A percentile compares a stretch with the other conserved stretches of the same genome.
Conservation (phyloP, 2,888 invertebrate genomes). For the Encarsia formosa region DNA sequence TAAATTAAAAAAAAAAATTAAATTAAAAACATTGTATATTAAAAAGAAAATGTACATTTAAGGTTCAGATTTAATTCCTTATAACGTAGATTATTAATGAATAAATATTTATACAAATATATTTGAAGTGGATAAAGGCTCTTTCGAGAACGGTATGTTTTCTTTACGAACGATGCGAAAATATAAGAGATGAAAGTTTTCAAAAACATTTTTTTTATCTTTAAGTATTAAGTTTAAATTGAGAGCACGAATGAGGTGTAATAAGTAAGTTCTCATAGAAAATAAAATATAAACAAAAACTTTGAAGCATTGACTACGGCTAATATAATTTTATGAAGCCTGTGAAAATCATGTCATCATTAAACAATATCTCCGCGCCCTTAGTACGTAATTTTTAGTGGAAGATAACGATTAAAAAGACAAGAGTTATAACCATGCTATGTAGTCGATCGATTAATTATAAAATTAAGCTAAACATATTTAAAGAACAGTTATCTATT, state of each 20-base stretch:
- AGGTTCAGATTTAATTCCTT: slow-evolving; percentile 25
- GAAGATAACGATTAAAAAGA: slow-evolving; percentile 5
- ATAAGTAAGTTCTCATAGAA: no score
- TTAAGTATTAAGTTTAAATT: slow-evolving; percentile 20
- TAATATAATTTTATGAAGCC: no score
- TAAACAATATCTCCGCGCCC: slow-evolving; percentile 15
- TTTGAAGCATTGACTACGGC: no score
- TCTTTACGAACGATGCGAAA: slow-evolving; percentile 18
- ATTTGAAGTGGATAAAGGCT: slow-evolving; percentile 15
- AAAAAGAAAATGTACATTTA: slow-evolving; percentile 26
- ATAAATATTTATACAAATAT: slow-evolving; percentile 9
- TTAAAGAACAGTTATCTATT: slow-evolving; percentile 21
- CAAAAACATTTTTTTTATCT: slow-evolving; percentile 20
- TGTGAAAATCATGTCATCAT: slow-evolving; percentile 19
- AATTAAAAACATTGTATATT: slow-evolving; percentile 24
- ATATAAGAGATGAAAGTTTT: slow-evolving; percentile 16
- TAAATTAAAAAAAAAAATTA: no score
- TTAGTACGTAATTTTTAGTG: slow-evolving; percentile 21
- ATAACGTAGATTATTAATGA: slow-evolving; percentile 22
- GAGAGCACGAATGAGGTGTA: slow-evolving; percentile 22
- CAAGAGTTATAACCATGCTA: slow-evolving; percentile 11
- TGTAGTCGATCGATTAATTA: slow-evolving; percentile 18
- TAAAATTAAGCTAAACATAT: slow-evolving; percentile 30
- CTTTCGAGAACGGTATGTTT: slow-evolving; percentile 18
- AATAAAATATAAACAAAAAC: no score